Evolutionary conservation across 2,113 vertebrate species (phyloP), one percentile per base, ranked within the genome.

Genomic region (Eublepharis macularius): DNA sequence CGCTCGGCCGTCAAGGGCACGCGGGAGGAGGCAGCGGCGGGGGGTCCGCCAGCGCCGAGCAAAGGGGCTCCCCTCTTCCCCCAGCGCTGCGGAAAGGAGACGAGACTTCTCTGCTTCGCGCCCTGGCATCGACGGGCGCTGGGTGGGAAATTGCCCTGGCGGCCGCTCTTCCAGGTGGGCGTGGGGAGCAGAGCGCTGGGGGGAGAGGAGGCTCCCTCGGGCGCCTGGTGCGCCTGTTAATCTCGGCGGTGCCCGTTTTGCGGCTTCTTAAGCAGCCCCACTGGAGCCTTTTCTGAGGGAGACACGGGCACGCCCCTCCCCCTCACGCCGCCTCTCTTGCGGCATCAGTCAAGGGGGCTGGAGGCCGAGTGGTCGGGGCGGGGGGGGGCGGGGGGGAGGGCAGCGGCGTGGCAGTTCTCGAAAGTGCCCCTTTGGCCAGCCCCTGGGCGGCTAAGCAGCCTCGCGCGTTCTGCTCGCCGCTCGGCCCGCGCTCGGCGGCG

Each of bases 271-370:
- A 87, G 54, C 63, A 7, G 69, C 78, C 14, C 29, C 12, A 81
- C 87, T 73, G 66, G 78, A 32, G 82, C 72, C 87, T 32, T 26
- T 16, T 36, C 24, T 26, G 19, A 24, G 88, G 54, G 86, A 84
- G 75, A 85, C 72, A 43, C 76, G 81, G 36, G 45, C 39, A 39
- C 26, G 17, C 36, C 24, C 39, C 8, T 12, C 26, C 68, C 43
- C 26, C 16, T 2, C 4, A 2, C 13, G 32, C 47, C 2, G 57
- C 49, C 47, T 41, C 10, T 8, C 79, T 86, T 76, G 81, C 75
- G 34, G 39, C 90, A 89, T 85, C 86, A 84, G 82, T 85, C 60
- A 60, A 84, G 78, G 51, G 83, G 87, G 65, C 10, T 75, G 77
- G 84, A 87, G 86, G 60, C 51, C 63, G 41, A n/a, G 41, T 57